phyloP scores from a whole-genome alignment of 2,888 invertebrate genomes.

The Drosophila heteroneura region DNA sequence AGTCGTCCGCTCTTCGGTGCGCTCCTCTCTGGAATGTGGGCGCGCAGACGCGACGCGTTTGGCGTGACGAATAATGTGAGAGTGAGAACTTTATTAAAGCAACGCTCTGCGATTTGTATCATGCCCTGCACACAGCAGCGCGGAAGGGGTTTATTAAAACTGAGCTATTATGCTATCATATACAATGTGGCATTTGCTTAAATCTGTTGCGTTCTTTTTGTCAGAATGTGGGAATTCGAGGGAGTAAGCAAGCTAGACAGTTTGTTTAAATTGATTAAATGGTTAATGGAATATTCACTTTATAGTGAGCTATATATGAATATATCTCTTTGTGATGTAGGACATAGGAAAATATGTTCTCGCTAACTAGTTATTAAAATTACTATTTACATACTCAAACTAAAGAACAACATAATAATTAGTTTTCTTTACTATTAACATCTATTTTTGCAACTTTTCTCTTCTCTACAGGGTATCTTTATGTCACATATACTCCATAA shows the following conservation, averaged over 20 bases:
- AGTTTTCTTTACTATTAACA: background rate
- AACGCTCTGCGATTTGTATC: constrained; percentile 44
- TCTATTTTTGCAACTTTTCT: background rate
- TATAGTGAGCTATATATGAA: background rate
- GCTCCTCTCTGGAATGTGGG: constrained; percentile 52
- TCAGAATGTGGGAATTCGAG: background rate
- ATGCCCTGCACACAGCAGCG: constrained; percentile 26
- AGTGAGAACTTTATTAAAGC: constrained; percentile 64
- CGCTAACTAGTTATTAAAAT: background rate
- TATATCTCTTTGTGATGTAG: background rate
- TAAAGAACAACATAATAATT: background rate
- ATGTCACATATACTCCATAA: background rate
- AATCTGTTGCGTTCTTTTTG: background rate
- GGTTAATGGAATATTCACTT: background rate
- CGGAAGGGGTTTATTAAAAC: constrained; percentile 14
- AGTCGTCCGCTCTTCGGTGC: background rate
- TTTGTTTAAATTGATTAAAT: background rate
- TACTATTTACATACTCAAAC: background rate
- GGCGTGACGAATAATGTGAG: constrained; percentile 67
- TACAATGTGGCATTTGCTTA: background rate
- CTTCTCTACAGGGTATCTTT: constrained; percentile 11
- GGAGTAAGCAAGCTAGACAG: background rate
- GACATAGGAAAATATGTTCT: no score
- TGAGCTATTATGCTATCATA: background rate
- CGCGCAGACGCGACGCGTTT: constrained; percentile 53